These are phyloP conservation scores for Manis javanica DNA, from an alignment of 2,797 vertebrate genomes.

Conservation along the genomic window DNA sequence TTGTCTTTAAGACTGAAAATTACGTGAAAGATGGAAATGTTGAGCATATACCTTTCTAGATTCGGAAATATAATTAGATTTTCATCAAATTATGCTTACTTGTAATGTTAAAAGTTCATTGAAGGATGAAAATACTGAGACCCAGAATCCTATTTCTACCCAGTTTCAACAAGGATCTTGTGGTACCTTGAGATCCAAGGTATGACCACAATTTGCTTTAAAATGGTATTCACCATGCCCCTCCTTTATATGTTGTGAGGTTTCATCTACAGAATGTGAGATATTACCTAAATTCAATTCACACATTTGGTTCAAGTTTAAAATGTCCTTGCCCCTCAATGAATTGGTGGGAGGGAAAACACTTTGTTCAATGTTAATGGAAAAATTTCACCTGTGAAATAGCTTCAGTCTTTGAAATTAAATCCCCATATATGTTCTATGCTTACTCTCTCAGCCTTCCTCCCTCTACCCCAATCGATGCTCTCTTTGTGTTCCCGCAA, in stretches of 20 bases:
- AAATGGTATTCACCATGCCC: background rate
- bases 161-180: constrained; percentile 45
- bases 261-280: constrained; percentile 57
- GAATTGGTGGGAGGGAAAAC: background rate
- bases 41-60: constrained; percentile 23
- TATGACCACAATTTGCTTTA: constrained; percentile 38
- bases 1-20: constrained; percentile 48
- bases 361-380: constrained; percentile 71
- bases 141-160: background rate
- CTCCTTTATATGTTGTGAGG: constrained; percentile 41
- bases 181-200: background rate
- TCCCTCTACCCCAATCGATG: background rate
- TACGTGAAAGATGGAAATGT: constrained; percentile 27
- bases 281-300: constrained; percentile 70
- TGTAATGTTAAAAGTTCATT: constrained; percentile 52
- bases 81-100: constrained; percentile 51
- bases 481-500: constrained; percentile 9
- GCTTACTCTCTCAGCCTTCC: background rate
- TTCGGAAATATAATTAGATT: constrained; percentile 61
- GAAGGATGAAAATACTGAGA: constrained; percentile 52
- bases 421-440: constrained; percentile 27
- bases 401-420: constrained; percentile 60
- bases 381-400: constrained; percentile 68
- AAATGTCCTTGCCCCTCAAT: background rate
- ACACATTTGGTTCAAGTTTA: constrained; percentile 65